Base-by-base conservation (phyloP, 2,888 invertebrate species). In the Zele albiditarsus region DNA sequence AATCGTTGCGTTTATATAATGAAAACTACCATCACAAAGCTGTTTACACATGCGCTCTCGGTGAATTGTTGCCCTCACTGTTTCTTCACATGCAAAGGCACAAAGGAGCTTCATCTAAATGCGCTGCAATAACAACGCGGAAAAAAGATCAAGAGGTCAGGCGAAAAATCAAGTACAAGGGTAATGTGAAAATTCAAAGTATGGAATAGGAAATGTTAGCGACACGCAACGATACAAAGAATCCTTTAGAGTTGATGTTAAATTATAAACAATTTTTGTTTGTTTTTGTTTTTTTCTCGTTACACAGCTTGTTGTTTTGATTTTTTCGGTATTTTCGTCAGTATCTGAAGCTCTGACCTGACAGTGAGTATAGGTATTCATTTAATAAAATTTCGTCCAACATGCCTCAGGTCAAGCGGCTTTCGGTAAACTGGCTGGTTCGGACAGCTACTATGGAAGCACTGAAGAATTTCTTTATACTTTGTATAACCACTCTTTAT, bases 401-500 rank as follows among this genome's bases (percentile, higher is more conserved):
- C 57, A 62, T 38, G 67, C 73, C 49, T n/a, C 49, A 46, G 71
- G 71, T 75, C 71, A 67, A 71, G 75, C 49, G 71, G 71, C 71
- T 71, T 67, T 46, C 58, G 58, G 75, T 58, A 49, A 33, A 66
- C 66, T 20, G 71, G 53, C 58, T 75, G 73, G 69, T 49, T 67
- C 66, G 71, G 75, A 75, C 78, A 74, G 38, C 73, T 75, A 67
- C 74, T 65, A 71, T 42, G 73, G 38, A 63, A 78, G 71, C 74
- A 65, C 63, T 60, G 71, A 78, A 75, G 79, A 78, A 80, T 80
- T 71, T 79, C 80, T 79, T 80, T 78, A 77, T 75, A 38, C 77
- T 77, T 73, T 71, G 78, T 71, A 57, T 68, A 66, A 73, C 69
- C 75, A 66, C 46, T 25, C 72, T 71, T 65, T 46, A 49, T 67